These are phyloP conservation scores for Clunio marinus DNA, from an alignment of 2,888 invertebrate species.

Conservation along the genomic window DNA sequence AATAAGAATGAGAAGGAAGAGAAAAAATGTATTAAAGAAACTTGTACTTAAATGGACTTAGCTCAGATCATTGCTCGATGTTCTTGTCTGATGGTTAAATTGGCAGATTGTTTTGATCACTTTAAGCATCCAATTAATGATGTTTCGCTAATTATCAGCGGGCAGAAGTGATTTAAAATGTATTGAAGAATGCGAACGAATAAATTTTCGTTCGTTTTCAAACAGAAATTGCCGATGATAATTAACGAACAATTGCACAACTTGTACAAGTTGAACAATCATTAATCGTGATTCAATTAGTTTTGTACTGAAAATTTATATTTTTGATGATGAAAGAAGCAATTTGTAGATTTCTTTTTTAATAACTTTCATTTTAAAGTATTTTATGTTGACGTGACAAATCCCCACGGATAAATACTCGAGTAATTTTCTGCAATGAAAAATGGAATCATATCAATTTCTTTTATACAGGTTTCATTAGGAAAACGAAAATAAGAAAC, in stretches of 20 bases:
- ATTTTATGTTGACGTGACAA: background rate
- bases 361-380: background rate
- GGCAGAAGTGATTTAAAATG: too few relatives aligned
- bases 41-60: conserved; percentile 3
- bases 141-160: background rate
- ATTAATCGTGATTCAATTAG: background rate
- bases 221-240: background rate
- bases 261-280: too few relatives aligned
- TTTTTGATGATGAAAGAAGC: background rate
- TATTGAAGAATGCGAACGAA: too few relatives aligned
- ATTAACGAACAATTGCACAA: background rate
- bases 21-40: too few relatives aligned
- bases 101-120: background rate
- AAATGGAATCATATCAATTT: conserved; percentile 27
- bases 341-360: background rate
- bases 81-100: background rate
- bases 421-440: background rate
- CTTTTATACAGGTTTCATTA: conserved; percentile 26
- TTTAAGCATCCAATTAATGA: too few relatives aligned
- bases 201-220: background rate
- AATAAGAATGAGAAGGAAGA: background rate
- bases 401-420: too few relatives aligned
- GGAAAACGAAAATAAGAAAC: conserved; percentile 8
- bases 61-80: background rate
- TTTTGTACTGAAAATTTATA: background rate